phyloP scores from a whole-genome alignment of 2,113 vertebrate species.

The Rissa tridactyla region DNA sequence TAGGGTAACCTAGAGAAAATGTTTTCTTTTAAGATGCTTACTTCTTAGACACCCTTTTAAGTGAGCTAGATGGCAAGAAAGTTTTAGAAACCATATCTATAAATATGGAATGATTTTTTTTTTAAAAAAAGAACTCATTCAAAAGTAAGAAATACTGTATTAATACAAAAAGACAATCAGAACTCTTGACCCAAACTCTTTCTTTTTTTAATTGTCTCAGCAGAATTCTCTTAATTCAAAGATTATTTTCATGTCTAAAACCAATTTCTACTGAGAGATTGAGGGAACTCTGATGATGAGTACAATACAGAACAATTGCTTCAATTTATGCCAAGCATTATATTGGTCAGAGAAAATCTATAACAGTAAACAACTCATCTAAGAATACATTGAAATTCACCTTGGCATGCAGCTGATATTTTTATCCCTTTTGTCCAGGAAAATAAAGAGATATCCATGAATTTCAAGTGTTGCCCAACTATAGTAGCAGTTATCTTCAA shows the following conservation, averaged over 20 bases:
- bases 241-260: constrained; percentile 58
- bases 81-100: constrained; percentile 52
- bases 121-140: not conserved
- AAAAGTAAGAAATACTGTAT: constrained; percentile 31
- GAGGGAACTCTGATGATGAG: constrained; percentile 14
- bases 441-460: not conserved
- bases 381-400: constrained; percentile 21
- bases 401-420: not conserved
- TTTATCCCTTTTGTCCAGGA: not conserved
- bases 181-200: constrained; percentile 3
- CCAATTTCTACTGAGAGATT: constrained; percentile 34
- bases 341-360: not conserved
- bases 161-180: constrained; percentile 26
- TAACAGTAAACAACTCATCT: not conserved
- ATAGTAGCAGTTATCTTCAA: not conserved
- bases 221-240: constrained; percentile 55
- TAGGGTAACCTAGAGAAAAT: constrained; percentile 61
- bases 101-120: constrained; percentile 46
- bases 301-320: constrained; percentile 30
- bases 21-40: constrained; percentile 55
- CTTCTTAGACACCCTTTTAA: constrained; percentile 70
- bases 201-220: constrained; percentile 66
- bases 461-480: not conserved
- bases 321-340: constrained; percentile 23
- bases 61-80: constrained; percentile 64